Evolutionary conservation across 2,797 vertebrate species (phyloP), one percentile per base, ranked within the genome.

Genomic region (Acanthurus leucopareius): DNA sequence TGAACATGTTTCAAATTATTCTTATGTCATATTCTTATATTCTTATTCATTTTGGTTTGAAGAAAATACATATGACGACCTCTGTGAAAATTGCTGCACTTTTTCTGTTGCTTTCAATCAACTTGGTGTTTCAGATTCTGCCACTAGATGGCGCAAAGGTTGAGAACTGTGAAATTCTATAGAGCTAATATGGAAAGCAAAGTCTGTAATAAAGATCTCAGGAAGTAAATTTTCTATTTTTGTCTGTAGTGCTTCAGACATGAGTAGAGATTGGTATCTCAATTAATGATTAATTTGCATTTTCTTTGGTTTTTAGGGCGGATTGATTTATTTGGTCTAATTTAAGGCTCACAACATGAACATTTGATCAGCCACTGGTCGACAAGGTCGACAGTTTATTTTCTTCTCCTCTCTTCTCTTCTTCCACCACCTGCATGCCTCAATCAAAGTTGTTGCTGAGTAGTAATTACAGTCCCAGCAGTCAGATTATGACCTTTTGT

Each of bases 401-500:
- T 22, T 73, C 35, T 40, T 6, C 15, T 42, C 13, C 2, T 53
- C 45, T 59, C 15, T 51, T 54, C 60, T 38, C 19, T 60, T n/a
- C n/a, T 7, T 40, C 49, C 38, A 40, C 20, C 25, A 28, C 25
- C 59, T 22, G 5, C 61, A 16, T 20, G 32, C 19, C 45, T 47
- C 47, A 54, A 20, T 32, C 35, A 40, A 22, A 19, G 49, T 75
- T 45, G 57, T 44, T 32, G 64, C 49, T 51, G 62, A 65, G 63
- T 17, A 14, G 32, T 77, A 45, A 86, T 47, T 44, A 59, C 54
- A 60, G 14, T 73, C 44, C 77, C 65, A 87, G 79, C 52, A 25
- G 42, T 69, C 66, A 77, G 75, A 84, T 87, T 74, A 82, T 58
- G 59, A 64, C 68, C 66, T 28, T 79, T 85, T 89, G 86, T 80